Base-by-base conservation (phyloP, 2,888 invertebrate genomes). In the Mongoloraphidia duomilia region DNA sequence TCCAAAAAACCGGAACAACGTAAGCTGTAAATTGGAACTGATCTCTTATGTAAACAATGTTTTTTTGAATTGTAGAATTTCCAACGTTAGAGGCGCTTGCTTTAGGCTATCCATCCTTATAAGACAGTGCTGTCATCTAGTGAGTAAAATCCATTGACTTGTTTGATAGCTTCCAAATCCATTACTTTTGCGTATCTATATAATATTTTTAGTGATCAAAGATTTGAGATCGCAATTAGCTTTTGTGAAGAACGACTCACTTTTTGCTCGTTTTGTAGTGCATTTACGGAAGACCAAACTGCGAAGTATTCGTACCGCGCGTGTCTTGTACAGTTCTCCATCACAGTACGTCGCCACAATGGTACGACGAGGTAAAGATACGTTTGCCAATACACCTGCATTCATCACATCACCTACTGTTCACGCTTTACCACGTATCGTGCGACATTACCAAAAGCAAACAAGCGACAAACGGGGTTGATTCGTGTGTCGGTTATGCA, bases 351-450 rank as follows among this genome's bases (percentile, higher is more conserved):
- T 81, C 76, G 52, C 96, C 96, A 1, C 79, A 81, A 13, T 95
- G 93, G 87, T 83, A 88, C 62, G 93, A 94, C 66, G 95, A 95
- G 71, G 81, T 94, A 42, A 97, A 97, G 72, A 75, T 97, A 50
- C 78, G 84, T 26, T 72, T 97, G 36, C 97, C 97, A 0, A 77
- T 89, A 13, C 84, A 89, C 53, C 71, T 97, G 46, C 83, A 87
- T 40, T 69, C 81, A 0, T 80, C 83, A 46, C 96, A 96, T 67
- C 97, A 97, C 65, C 69, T 98, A 49, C 74, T 97, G 47, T 96
- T 97, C 70, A 89, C 90, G 4, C 96, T 97, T 70, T 85, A 89
- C 62, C 97, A 97, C 66, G 87, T 98, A 52, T 92, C 93, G 52
- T 95, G 96, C 64, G 88, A 92, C 68, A 76, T 85, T 55, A 77